Base-by-base conservation (phyloP, 2,113 vertebrate species). In the Lanius collurio region DNA sequence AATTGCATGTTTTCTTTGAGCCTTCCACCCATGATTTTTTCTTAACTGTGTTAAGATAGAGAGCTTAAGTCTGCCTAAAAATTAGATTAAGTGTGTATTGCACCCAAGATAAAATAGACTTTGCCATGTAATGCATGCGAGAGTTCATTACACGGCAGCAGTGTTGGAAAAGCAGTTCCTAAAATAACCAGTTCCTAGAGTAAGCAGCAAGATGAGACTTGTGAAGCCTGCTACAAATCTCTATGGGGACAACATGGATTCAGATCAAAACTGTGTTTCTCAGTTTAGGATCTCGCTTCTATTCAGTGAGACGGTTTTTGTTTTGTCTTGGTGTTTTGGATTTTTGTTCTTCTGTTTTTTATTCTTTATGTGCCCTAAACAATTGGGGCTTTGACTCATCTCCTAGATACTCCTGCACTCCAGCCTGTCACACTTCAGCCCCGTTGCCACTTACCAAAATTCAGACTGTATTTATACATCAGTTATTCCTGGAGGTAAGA, bases 161-260 rank as follows among this genome's bases (percentile, higher is more conserved):
- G 30, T 70, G 50, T 49, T n/a, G 27, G 41, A 83, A 90, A 88
- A 86, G 46, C n/a, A 70, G 39, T 56, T 94, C 89, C 65, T 63
- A 85, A 90, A 90, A 89, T 67, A 92, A 93, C 46, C 16, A 50
- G 30, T 70, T 95, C 64, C 86, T 83, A 77, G 68, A 95, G 68
- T 63, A 74, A 81, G 64, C 35, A 93, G n/a, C 11, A 4, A 30
- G 47, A 47, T 47, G 60, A 81, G 10, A 74, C 42, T 49, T 39
- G 63, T 55, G 33, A 87, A 93, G 41, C 19, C 41, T 89, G 33
- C 33, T 63, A 80, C 27, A 83, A 69, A n/a, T 83, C 41, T 95
- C 70, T 67, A 26, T 28, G 35, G 33, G 47, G 47, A 95, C 46
- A 57, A 76, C 15, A 76, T 1, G 3, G 55, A 85, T 62, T 87